Evolutionary conservation across 1,140 invertebrate genomes (phyloP).

Genomic region (Caerostris extrusa): DNA sequence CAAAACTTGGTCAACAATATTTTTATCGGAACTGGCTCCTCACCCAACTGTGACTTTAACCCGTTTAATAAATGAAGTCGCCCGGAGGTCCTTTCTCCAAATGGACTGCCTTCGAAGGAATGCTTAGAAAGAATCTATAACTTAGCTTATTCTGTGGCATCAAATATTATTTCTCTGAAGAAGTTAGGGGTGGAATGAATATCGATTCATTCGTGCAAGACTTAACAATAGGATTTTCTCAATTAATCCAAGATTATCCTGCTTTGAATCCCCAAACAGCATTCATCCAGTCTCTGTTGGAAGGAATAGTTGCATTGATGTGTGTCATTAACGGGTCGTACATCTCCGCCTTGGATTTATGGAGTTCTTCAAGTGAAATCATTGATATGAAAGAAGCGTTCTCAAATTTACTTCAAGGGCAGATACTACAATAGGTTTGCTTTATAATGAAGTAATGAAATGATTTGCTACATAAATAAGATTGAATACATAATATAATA

Average conservation of each 20-base stretch:
- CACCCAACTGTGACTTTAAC: background rate
- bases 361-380: background rate
- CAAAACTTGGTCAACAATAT: background rate
- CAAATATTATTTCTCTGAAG: background rate
- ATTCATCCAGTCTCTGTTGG: background rate
- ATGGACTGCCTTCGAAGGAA: too few species aligned
- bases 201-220: background rate
- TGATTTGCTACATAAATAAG: too few species aligned
- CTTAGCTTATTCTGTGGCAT: background rate
- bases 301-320: background rate
- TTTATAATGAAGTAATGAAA: too few species aligned
- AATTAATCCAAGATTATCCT: background rate
- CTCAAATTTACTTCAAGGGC: background rate
- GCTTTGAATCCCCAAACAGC: background rate
- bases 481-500: too few species aligned
- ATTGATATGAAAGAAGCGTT: background rate
- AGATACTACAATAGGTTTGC: too few species aligned
- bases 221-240: background rate
- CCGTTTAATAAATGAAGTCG: background rate
- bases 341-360: slow-evolving; percentile 1
- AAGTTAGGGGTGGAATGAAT: background rate
- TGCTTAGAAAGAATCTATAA: background rate
- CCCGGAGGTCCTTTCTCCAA: background rate
- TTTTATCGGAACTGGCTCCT: background rate
- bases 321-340: background rate